These are phyloP conservation scores for Calliphora vicina DNA, from an alignment of 1,140 invertebrate species.

Conservation along the genomic window DNA sequence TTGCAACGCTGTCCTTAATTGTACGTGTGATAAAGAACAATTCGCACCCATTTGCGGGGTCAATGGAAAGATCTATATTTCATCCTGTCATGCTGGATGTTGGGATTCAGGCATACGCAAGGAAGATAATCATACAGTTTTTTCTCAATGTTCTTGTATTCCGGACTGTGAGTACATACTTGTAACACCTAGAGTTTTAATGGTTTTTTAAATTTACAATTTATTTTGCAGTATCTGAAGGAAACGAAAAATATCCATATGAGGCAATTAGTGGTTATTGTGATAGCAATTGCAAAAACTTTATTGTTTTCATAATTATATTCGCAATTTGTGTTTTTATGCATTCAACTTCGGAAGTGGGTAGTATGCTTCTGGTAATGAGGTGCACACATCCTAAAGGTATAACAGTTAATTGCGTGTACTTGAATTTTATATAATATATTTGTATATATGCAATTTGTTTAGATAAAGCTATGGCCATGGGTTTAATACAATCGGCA, in stretches of 20 bases:
- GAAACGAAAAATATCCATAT: background rate
- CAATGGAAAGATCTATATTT: conserved; percentile 84
- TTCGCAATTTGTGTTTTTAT: conserved; percentile 90
- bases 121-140: conserved; percentile 71
- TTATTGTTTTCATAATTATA: conserved; percentile 83
- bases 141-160: conserved; percentile 81
- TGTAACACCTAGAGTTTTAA: background rate
- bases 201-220: background rate
- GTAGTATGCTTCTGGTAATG: conserved; percentile 87
- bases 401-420: conserved; percentile 42
- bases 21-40: conserved; percentile 76
- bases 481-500: conserved; percentile 91
- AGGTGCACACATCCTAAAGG: conserved; percentile 86
- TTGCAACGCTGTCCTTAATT: conserved; percentile 70
- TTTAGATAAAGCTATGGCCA: conserved; percentile 89
- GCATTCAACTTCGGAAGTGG: conserved; percentile 91
- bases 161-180: conserved; percentile 48
- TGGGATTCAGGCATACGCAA: conserved; percentile 66
- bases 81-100: conserved; percentile 90
- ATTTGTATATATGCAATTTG: background rate
- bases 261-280: conserved; percentile 78
- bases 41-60: conserved; percentile 85
- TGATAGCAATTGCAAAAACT: conserved; percentile 78
- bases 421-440: background rate
- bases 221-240: background rate